phyloP scores from a whole-genome alignment of 1,140 invertebrate genomes.

The Eumaeus atala region DNA sequence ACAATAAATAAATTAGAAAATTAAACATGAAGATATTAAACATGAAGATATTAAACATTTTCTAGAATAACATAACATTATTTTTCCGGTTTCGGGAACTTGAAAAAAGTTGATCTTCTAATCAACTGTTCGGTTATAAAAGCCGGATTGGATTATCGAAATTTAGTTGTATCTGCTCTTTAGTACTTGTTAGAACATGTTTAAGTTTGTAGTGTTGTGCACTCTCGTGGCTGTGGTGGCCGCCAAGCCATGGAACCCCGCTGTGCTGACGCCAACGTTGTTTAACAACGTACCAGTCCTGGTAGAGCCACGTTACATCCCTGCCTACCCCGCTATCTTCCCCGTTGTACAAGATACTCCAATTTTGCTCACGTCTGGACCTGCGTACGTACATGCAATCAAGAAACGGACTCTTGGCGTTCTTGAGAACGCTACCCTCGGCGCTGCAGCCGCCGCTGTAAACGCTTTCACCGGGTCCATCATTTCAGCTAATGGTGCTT shows the following conservation, averaged over 20 bases:
- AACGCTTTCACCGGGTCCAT: neutral
- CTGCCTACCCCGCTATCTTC: neutral
- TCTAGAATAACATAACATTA: too few relatives aligned
- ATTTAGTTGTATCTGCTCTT: constrained; percentile 40
- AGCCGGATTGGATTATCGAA: constrained; percentile 19
- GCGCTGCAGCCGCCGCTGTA: neutral
- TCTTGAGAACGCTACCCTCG: neutral
- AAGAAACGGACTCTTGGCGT: neutral
- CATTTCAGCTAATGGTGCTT: neutral
- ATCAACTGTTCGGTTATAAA: too few relatives aligned
- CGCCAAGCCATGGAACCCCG: constrained; percentile 20
- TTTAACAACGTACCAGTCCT: neutral
- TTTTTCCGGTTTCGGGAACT: too few relatives aligned
- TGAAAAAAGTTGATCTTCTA: too few relatives aligned
- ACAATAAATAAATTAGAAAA: too few relatives aligned
- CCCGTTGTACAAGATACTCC: neutral
- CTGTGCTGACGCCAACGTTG: neutral
- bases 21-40: too few relatives aligned
- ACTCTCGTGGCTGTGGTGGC: constrained; percentile 18
- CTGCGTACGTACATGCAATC: neutral
- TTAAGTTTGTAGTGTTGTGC: constrained; percentile 23
- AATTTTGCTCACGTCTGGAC: neutral
- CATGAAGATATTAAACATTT: too few relatives aligned
- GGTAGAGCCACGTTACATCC: constrained; percentile 7
- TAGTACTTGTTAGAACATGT: constrained; percentile 27